Conservation (phyloP, 2,888 invertebrate genomes). For the Cantharis nigra region DNA sequence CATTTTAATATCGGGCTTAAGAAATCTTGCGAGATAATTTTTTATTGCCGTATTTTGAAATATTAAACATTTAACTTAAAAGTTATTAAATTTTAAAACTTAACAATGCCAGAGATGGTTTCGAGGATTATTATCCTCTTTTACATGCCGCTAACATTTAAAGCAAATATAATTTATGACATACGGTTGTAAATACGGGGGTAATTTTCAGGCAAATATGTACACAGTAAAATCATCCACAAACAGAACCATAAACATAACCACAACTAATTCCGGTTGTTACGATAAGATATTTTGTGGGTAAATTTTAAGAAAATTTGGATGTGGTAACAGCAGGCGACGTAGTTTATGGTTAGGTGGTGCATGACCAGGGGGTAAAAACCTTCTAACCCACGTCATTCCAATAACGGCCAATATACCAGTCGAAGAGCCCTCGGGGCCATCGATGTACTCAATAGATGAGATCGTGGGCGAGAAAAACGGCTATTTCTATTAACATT, state of each 20-base stretch:
- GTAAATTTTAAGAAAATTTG: constrained; percentile 33
- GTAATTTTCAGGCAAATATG: constrained; percentile 32
- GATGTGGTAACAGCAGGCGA: constrained; percentile 37
- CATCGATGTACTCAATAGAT: constrained; percentile 37
- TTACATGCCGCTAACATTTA: constrained; percentile 11
- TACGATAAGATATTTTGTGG: constrained; percentile 21
- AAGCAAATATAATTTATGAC: constrained; percentile 30
- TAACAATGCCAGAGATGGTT: constrained; percentile 10
- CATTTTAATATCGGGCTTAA: background rate
- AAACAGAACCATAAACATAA: constrained; percentile 26
- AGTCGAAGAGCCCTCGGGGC: constrained; percentile 38
- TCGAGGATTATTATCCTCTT: constrained; percentile 8
- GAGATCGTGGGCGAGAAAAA: constrained; percentile 37
- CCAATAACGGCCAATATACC: constrained; percentile 42
- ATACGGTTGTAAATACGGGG: constrained; percentile 23
- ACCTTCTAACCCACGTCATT: constrained; percentile 43
- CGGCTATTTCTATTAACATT: constrained; percentile 28
- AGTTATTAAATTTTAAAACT: constrained; percentile 4
- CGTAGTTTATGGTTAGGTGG: constrained; percentile 38
- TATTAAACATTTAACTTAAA: background rate
- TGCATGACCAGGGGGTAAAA: constrained; percentile 35
- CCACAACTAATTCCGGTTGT: constrained; percentile 23
- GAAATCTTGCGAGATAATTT: background rate
- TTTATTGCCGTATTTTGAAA: background rate
- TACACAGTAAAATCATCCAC: constrained; percentile 26